Evolutionary conservation across 1,140 invertebrate genomes (phyloP).

Genomic region (Zaprionus taronus): DNA sequence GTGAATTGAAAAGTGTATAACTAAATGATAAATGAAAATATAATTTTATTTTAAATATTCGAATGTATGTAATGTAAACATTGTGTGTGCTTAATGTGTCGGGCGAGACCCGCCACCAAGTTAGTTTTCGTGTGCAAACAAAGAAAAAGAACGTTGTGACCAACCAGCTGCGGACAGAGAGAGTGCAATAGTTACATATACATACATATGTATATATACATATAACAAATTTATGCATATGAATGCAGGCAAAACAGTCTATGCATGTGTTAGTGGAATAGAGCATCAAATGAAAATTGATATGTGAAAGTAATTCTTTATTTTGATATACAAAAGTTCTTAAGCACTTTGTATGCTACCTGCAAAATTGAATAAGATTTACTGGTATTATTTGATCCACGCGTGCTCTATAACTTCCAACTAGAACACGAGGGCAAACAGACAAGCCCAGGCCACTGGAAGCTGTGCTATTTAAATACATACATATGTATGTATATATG

Average conservation of each 20-base stretch:
- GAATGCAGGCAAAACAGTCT: not conserved
- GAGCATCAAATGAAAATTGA: not conserved
- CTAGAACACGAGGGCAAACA: conserved; percentile 35
- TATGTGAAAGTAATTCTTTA: not conserved
- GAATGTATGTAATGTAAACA: conserved; percentile 6
- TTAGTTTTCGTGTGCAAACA: conserved; percentile 34
- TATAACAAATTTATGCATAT: not conserved
- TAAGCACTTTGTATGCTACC: conserved; percentile 8
- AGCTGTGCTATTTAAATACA: conserved; percentile 36
- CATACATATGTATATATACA: conserved; percentile 11
- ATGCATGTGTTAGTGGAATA: conserved; percentile 15
- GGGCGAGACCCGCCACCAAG: conserved; percentile 33
- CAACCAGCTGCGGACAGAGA: conserved; percentile 29
- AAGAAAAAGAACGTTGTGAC: conserved; percentile 58
- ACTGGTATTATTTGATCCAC: conserved; percentile 33
- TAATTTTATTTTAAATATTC: not conserved
- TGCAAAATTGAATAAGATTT: conserved; percentile 6
- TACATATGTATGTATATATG: not conserved
- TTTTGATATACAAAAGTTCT: conserved; percentile 1
- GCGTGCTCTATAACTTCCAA: conserved; percentile 34
- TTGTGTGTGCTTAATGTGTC: not conserved
- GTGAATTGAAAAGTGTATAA: conserved; percentile 37
- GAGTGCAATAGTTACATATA: conserved; percentile 49
- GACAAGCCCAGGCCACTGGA: conserved; percentile 45
- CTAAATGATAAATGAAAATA: conserved; percentile 40